phyloP scores from a whole-genome alignment of 1,140 invertebrate genomes.

The Megalonaias nervosa region DNA sequence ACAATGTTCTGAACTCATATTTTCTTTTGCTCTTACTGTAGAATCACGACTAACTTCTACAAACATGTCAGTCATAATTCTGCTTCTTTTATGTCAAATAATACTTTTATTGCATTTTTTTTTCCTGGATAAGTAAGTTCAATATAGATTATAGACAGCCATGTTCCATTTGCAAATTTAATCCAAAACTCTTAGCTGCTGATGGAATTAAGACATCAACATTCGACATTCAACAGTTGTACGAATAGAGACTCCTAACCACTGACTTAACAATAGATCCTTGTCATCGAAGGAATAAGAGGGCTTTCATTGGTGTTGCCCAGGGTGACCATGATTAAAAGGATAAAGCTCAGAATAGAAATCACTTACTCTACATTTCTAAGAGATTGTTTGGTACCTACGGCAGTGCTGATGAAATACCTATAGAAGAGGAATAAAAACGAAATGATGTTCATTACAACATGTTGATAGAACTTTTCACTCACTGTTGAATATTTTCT shows the following conservation, averaged over 20 bases:
- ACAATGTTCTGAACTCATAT: slow-evolving; percentile 8
- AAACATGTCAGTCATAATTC: not conserved
- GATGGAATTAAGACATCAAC: slow-evolving; percentile 1
- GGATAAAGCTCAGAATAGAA: slow-evolving; percentile 1
- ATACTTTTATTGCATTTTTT: slow-evolving; percentile 10
- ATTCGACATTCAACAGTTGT: slow-evolving; percentile 7
- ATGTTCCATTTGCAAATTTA: slow-evolving; percentile 18
- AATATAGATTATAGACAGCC: slow-evolving; percentile 9
- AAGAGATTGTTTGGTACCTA: not conserved
- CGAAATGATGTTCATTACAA: not conserved
- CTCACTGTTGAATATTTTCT: not conserved
- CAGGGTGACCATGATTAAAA: not conserved
- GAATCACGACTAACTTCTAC: not conserved
- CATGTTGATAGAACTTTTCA: not conserved
- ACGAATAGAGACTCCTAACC: slow-evolving; percentile 2
- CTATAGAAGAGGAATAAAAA: not conserved
- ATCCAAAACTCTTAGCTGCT: slow-evolving; percentile 4
- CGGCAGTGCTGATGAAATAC: not conserved
- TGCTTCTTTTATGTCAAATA: slow-evolving; percentile 9
- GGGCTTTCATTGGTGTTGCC: no score
- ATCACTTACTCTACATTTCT: slow-evolving; percentile 3
- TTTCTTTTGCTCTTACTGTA: slow-evolving; percentile 13
- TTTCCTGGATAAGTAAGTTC: slow-evolving; percentile 10
- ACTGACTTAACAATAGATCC: not conserved
- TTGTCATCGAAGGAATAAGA: no score